phyloP scores from a whole-genome alignment of 1,140 invertebrate species.

The Cotesia glomerata region DNA sequence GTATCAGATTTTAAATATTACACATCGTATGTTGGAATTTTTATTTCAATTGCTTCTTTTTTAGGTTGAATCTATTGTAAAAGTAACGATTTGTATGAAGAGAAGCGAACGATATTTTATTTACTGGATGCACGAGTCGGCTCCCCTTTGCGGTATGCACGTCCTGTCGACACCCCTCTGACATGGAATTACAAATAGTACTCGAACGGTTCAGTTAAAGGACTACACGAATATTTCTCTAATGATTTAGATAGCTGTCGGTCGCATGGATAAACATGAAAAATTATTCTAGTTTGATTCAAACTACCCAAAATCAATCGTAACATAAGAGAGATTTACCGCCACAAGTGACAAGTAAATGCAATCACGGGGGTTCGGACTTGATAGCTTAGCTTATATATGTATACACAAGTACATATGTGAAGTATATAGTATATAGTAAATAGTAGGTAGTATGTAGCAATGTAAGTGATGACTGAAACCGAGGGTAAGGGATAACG shows the following conservation, averaged over 20 bases:
- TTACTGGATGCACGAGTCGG: background rate
- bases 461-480: slow-evolving; percentile 1
- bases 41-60: too few species aligned
- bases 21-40: too few species aligned
- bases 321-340: background rate
- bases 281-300: background rate
- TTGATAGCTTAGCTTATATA: too few species aligned
- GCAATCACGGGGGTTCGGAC: background rate
- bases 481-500: background rate
- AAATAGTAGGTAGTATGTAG: too few species aligned
- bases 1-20: too few species aligned
- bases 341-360: background rate
- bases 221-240: too few species aligned
- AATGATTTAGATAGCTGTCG: too few species aligned
- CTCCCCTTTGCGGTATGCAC: background rate
- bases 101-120: background rate
- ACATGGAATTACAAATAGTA: background rate
- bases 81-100: slow-evolving; percentile 10
- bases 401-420: too few species aligned
- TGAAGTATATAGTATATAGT: too few species aligned
- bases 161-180: background rate
- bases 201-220: background rate
- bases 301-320: background rate
- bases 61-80: background rate
- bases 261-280: background rate